These are phyloP conservation scores for Philonicus albiceps DNA, from an alignment of 2,888 invertebrate species.

Conservation along the genomic window DNA sequence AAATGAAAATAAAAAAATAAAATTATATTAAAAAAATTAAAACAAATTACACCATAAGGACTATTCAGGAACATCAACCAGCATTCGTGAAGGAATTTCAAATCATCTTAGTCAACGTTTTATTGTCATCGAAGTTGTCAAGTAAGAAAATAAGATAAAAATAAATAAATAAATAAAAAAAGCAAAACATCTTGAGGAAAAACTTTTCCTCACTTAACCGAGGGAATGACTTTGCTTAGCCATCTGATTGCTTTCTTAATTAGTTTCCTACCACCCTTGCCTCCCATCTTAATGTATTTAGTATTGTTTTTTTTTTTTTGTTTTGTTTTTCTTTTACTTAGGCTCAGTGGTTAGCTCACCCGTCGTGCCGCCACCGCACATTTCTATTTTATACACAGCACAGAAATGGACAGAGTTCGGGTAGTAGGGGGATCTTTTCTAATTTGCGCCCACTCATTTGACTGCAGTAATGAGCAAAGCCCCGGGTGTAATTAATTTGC, in stretches of 20 bases:
- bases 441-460: background rate
- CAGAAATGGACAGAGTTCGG: too few species aligned
- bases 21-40: background rate
- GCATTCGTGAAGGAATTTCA: too few species aligned
- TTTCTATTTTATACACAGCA: background rate
- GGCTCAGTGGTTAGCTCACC: background rate
- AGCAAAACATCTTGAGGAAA: background rate
- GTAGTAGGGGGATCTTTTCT: background rate
- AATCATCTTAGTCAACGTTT: background rate
- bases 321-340: background rate
- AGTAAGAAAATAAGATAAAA: background rate
- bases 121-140: background rate
- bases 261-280: background rate
- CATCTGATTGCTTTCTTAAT: conserved; percentile 20
- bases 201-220: background rate
- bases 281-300: background rate
- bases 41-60: too few species aligned
- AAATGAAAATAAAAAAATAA: background rate
- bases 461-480: conserved; percentile 1
- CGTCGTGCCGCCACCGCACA: background rate
- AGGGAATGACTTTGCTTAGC: background rate
- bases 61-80: too few species aligned
- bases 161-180: background rate
- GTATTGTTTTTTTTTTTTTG: background rate
- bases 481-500: conserved; percentile 13